Evolutionary conservation across 2,113 vertebrate species (phyloP).

Genomic region (Psittacara wagleri): DNA sequence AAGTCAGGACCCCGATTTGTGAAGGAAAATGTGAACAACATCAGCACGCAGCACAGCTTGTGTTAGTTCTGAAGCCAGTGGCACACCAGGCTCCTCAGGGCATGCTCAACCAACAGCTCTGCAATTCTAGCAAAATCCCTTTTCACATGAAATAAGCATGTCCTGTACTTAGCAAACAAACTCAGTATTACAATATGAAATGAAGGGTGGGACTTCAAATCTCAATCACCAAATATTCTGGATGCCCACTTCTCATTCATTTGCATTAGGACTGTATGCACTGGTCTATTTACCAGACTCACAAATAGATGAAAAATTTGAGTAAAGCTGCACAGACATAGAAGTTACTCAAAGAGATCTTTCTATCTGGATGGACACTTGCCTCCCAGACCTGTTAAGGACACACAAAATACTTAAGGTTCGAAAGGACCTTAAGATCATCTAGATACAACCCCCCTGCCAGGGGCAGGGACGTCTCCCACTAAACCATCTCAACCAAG

Average conservation of each 20-base stretch:
- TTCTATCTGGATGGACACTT: background rate
- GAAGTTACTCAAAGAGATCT: background rate
- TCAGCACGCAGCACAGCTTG: fast-evolving
- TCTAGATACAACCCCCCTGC: background rate
- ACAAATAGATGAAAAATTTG: background rate
- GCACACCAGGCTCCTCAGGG: background rate
- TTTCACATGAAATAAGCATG: fast-evolving
- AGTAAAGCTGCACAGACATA: background rate
- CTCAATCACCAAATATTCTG: background rate
- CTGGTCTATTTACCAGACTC: background rate
- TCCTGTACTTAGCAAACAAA: background rate
- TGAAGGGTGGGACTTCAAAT: background rate
- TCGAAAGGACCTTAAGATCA: background rate
- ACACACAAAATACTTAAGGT: background rate
- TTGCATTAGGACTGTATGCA: background rate
- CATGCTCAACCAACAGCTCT: background rate
- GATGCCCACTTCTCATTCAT: background rate
- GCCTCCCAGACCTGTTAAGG: background rate
- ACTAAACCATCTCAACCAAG: background rate
- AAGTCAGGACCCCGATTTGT: background rate
- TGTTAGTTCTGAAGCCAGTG: background rate
- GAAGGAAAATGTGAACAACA: background rate
- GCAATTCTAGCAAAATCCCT: background rate
- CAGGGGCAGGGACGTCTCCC: background rate
- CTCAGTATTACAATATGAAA: background rate